phyloP scores from a whole-genome alignment of 2,888 invertebrate genomes.

The Lacanobia oleracea region DNA sequence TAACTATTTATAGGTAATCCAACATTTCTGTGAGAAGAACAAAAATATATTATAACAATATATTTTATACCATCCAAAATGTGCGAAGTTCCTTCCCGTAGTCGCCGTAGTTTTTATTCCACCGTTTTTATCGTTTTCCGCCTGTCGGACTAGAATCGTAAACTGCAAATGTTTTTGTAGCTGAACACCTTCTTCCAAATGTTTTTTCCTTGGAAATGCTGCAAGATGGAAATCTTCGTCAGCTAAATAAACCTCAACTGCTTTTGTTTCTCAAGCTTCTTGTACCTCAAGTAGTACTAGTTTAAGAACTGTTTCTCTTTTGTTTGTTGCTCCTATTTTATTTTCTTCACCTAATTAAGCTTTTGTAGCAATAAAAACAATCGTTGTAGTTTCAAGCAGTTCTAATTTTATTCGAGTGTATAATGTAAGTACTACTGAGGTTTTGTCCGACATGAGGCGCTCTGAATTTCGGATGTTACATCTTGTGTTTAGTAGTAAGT shows the following conservation, averaged over 20 bases:
- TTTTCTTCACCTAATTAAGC: conserved; percentile 39
- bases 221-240: conserved; percentile 62
- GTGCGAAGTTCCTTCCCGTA: conserved; percentile 36
- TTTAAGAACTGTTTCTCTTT: conserved; percentile 47
- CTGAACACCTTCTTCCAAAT: conserved; percentile 65
- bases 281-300: conserved; percentile 31
- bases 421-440: conserved; percentile 28
- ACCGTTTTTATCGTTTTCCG: conserved; percentile 74
- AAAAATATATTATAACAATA: conserved; percentile 21
- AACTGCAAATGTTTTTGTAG: conserved; percentile 71
- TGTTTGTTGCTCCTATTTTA: conserved; percentile 36
- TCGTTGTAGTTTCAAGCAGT: conserved; percentile 17
- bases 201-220: conserved; percentile 52
- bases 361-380: conserved; percentile 31
- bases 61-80: conserved; percentile 16
- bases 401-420: conserved; percentile 33
- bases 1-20: not conserved
- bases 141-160: conserved; percentile 73
- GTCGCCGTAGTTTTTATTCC: conserved; percentile 67
- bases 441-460: conserved; percentile 4
- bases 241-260: conserved; percentile 48
- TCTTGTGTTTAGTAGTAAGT: conserved; percentile 12
- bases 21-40: not conserved
- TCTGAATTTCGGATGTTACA: conserved; percentile 23
- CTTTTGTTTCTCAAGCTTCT: conserved; percentile 42